A percentile compares a stretch with the other conserved stretches of the same genome.
Evolutionary conservation across 2,113 vertebrate genomes (phyloP).

Genomic region (Stegastes partitus): DNA sequence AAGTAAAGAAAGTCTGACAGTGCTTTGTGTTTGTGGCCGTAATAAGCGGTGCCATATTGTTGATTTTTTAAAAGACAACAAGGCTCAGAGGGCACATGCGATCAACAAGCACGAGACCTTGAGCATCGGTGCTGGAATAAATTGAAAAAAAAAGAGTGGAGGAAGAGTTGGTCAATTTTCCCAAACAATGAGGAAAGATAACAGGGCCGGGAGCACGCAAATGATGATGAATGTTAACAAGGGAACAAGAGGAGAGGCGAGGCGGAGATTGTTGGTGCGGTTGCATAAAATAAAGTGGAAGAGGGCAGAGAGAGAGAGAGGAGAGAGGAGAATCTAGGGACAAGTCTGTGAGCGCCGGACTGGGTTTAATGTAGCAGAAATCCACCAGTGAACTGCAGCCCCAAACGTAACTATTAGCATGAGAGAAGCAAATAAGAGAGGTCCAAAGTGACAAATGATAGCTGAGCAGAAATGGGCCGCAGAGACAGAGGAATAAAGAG

Average conservation of each 20-base stretch:
- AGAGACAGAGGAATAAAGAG: background rate
- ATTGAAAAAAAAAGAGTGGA: background rate
- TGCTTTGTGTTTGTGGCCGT: too few species aligned
- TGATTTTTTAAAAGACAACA: too few species aligned
- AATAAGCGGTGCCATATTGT: too few species aligned
- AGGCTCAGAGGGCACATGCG: background rate
- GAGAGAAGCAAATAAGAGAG: background rate
- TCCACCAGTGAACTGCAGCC: slow-evolving; percentile 23
- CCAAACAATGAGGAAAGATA: background rate
- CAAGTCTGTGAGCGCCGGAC: background rate
- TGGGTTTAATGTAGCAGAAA: slow-evolving; percentile 53
- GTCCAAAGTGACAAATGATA: background rate
- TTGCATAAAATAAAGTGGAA: background rate
- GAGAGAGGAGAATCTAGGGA: background rate
- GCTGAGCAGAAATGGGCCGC: background rate
- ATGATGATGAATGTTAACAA: slow-evolving; percentile 21
- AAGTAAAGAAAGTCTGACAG: too few species aligned
- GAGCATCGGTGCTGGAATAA: background rate
- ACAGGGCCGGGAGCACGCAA: background rate
- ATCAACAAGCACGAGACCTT: slow-evolving; percentile 8
- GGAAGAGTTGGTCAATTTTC: background rate
- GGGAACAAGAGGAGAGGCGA: background rate
- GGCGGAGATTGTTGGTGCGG: background rate
- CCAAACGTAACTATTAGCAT: slow-evolving; percentile 22
- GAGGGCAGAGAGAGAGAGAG: background rate